Evolutionary conservation across 2,113 vertebrate genomes (phyloP), one percentile per base, ranked within the genome.

Genomic region (Ginglymostoma cirratum): DNA sequence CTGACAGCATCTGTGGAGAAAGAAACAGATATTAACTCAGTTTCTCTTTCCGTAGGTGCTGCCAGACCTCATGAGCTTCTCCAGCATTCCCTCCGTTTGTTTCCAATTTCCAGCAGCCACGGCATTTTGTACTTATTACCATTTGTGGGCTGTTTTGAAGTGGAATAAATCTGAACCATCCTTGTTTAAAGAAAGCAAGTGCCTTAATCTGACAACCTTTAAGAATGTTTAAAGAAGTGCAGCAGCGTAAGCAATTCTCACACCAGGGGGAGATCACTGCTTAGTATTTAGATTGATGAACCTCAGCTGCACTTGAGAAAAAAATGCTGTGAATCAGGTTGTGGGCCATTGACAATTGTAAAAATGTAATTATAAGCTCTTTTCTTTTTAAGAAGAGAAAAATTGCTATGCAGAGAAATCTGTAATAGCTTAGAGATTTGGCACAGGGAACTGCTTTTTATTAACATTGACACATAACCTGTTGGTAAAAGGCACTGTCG

Each of bases 381-480:
- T 83, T 42, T 80, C n/a, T 83, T 83, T 83, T 38, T 38, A 80
- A 80, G 38, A 83, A 42, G 80, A 83, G 80, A 5, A 42, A 42
- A 94, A 94, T 38, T 45, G 21, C 65, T 42, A 5, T 23, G 38
- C 66, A 48, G 21, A 95, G 69, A 72, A 23, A 76, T 24, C 94
- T 48, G 67, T 27, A 72, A 45, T 76, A 52, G 94, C 66, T 95
- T 30, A 7, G 42, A 72, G 69, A 95, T 27, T 95, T 70, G 38
- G 69, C 69, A 72, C 24, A 30, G 10, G 65, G 69, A 70, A 42
- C 94, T 95, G 94, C 69, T 21, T 95, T 61, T 70, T 95, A 72
- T 95, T 95, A 95, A 72, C 27, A 70, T 95, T 95, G 94, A 95
- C 94, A 72, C 45, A 70, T 76, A 95, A 95, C 94, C 94, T 95